Evolutionary conservation across 2,113 vertebrate genomes (phyloP), one percentile per base, ranked within the genome.

Genomic region (Phoxinus phoxinus): DNA sequence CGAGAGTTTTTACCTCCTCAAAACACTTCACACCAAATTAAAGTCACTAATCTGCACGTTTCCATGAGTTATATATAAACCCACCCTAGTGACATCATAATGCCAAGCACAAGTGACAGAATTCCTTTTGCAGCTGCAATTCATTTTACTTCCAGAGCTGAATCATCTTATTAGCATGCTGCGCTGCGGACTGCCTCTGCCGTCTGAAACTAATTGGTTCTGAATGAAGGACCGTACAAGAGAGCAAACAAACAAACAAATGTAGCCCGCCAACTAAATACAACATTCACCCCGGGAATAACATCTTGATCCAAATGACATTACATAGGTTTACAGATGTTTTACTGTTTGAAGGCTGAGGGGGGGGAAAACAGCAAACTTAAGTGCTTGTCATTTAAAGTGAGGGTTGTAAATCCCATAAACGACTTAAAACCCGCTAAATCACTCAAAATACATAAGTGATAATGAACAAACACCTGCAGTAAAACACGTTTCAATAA

Each of bases 131-230:
- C 41, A 21, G 6, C 19, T 35, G 44, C 81, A 23, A 79, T 76
- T 51, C 3, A 83, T 9, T 80, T 72, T 85, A 56, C 75, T 19
- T n/a, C 44, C 27, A 19, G 2, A 63, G 37, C 83, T 75, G 63
- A 89, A 85, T 87, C 30, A 77, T 23, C 44, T 44, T 19, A 41
- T 81, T 48, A 84, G 67, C 0, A 41, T 69, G 79, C 74, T 30
- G 1, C 3, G 8, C 59, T 41, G 41, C 21, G 12, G 32, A 17
- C 44, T 37, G 32, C 21, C 11, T 69, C 23, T 56, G 21, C 25
- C 11, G 17, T 23, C 21, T 78, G 41, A 46, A 56, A 81, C 23
- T 83, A 65, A 17, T 56, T 44, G 58, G 21, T 48, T 44, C 59
- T 56, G 25, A 86, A 69, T 37, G 37, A 63, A 65, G 67, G 69